Base-by-base conservation (phyloP, 2,888 invertebrate genomes). In the Leucophenga maculata region DNA sequence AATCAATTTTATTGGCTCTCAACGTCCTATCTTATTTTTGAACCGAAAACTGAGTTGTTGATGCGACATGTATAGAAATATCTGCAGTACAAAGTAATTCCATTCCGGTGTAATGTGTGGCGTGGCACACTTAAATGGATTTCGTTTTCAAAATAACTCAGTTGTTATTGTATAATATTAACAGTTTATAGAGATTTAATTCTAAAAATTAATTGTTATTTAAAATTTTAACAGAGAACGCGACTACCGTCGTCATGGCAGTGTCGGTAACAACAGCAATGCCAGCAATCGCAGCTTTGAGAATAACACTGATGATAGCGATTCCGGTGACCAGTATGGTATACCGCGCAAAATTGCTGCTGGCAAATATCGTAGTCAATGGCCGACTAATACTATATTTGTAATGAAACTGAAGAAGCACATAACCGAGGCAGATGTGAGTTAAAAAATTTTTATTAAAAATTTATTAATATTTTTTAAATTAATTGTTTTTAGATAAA, bases 351-450 rank as follows among this genome's bases (percentile, higher is more conserved):
- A 26, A 26, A 4, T 4, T 26, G 4, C 26, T 77, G 31, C 78
- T 82, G 76, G 90, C 89, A 67, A 90, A 91, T 84, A 90, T 90
- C 16, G 70, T 77, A 65, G 74, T 71, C 46, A 74, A 48, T 20
- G 46, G 3, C 92, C 92, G 1, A 91, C 92, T 80, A 93, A 93
- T 86, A 94, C 94, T 69, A 93, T 94, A 69, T 93, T 94, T 90
- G 93, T 94, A 74, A 90, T 93, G 77, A 94, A 94, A 69, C 89
- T 94, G 69, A 93, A 93, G 26, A 92, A 93, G 78, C 93, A 94
- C 85, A 92, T 94, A 72, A 93, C 93, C 14, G 94, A 94, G 88
- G 93, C 93, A 86, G 94, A 94, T 89, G 93, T 93, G 90, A 90
- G 92, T 90, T 83, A 6, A 4, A 6, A 18, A 22, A 6, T 20